Percentiles rank a stretch among this genome's conserved stretches.
phyloP scores from a whole-genome alignment of 1,140 invertebrate genomes.

The Drosophila oshimai region DNA sequence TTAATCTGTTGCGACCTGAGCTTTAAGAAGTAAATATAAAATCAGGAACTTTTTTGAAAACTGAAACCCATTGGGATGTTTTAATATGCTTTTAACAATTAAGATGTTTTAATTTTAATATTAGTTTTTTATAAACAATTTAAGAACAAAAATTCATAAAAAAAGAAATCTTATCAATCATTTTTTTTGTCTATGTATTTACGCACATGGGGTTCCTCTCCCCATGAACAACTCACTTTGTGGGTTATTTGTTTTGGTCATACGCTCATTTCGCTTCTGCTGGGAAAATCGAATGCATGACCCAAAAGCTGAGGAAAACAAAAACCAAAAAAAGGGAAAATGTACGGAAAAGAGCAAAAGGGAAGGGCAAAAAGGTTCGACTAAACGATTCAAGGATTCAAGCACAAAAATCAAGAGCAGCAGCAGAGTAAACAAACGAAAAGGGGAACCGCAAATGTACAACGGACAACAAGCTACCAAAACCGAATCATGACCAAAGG shows the following conservation, averaged over 20 bases:
- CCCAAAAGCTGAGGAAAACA: slow-evolving; percentile 21
- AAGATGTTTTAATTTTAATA: too few relatives aligned
- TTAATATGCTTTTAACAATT: too few relatives aligned
- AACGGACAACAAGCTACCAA: slow-evolving; percentile 41
- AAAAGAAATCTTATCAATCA: too few relatives aligned
- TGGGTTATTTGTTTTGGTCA: slow-evolving; percentile 80
- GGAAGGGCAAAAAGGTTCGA: slow-evolving; percentile 59
- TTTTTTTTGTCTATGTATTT: slow-evolving; percentile 5
- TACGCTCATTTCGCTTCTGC: slow-evolving; percentile 69
- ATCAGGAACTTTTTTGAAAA: too few relatives aligned
- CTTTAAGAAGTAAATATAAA: too few relatives aligned
- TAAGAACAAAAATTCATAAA: too few relatives aligned
- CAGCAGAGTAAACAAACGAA: slow-evolving; percentile 58
- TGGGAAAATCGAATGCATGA: slow-evolving; percentile 55
- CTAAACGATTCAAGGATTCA: slow-evolving; percentile 50
- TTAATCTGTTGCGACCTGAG: too few relatives aligned
- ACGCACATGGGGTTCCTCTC: slow-evolving; percentile 4
- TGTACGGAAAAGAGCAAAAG: background rate
- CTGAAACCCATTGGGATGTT: too few relatives aligned
- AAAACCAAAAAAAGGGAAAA: background rate
- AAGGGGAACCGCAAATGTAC: slow-evolving; percentile 62
- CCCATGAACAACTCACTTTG: slow-evolving; percentile 72
- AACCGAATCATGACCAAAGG: slow-evolving; percentile 41
- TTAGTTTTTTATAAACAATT: too few relatives aligned
- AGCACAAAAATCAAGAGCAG: slow-evolving; percentile 66